Evolutionary conservation across 2,888 invertebrate genomes (phyloP), one percentile per base, ranked within the genome.

Genomic region (Pristionchus japonicus): DNA sequence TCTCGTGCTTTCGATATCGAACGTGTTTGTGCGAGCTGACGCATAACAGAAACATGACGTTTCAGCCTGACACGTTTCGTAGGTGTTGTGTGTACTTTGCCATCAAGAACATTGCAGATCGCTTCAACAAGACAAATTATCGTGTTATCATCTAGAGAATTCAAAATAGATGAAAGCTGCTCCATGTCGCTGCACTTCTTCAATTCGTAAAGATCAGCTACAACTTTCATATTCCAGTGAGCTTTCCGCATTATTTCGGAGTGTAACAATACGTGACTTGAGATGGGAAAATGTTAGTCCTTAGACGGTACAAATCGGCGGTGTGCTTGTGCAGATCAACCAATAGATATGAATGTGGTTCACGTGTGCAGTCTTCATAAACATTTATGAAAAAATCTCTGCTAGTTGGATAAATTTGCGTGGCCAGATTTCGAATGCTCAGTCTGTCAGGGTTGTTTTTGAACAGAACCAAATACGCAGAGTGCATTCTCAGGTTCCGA

Each of bases 271-370:
- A 82, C 15, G 47, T 82, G 6, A 17, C 49, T 9, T 15, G 82
- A 15, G n/a, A n/a, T 3, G 82, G 82, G 27, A 82, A 82, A 27
- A 82, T 49, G 49, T 82, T 82, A 13, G 47, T 49, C 11, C 82
- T 49, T 20, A 82, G 82, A 49, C 82, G 82, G 40, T 20, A 82
- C 27, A 1, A 13, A 0, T 82, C 82, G 49, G 27, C 15, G 13
- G 82, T 82, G 49, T 47, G 31, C 82, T 82, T 82, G 27, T 82
- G 82, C 13, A 82, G 47, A 49, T 82, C 82, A 3, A 82, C 49
- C 27, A 82, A 31, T 0, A 82, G 31, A 82, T 82, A 82, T 6
- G 82, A 82, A 17, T 82, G 82, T 31, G 82, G 82, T 49, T 82
- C 82, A 13, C 23, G 27, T 15, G 82, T 82, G 27, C 27, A n/a